phyloP scores from a whole-genome alignment of 2,113 vertebrate genomes.

The Protomyctophum bolini region DNA sequence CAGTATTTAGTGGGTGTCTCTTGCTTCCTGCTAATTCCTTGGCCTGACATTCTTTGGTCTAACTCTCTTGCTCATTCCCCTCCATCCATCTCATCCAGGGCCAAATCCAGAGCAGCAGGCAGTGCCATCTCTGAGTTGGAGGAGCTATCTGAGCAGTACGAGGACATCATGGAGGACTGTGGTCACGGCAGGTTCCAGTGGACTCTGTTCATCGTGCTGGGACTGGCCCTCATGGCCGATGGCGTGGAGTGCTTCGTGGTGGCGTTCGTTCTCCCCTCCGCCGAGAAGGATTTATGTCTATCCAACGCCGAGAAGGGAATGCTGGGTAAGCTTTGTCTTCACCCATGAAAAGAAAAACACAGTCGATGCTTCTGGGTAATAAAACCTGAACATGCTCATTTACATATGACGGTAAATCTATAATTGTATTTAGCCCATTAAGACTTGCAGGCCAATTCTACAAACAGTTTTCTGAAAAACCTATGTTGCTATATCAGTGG shows the following conservation, averaged over 20 bases:
- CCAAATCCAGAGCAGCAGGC: conserved; percentile 80
- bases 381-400: too few relatives aligned
- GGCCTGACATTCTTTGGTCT: too few relatives aligned
- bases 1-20: too few relatives aligned
- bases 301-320: conserved; percentile 94
- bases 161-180: conserved; percentile 96
- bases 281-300: conserved; percentile 96
- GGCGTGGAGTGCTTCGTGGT: conserved; percentile 97
- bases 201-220: conserved; percentile 92
- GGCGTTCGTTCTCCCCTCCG: conserved; percentile 92
- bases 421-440: too few relatives aligned
- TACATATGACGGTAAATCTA: too few relatives aligned
- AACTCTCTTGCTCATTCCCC: background rate
- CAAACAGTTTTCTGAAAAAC: too few relatives aligned
- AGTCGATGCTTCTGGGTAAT: too few relatives aligned
- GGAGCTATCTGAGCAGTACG: conserved; percentile 92
- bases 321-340: conserved; percentile 86
- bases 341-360: too few relatives aligned
- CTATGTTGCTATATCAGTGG: too few relatives aligned
- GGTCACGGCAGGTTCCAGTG: conserved; percentile 96
- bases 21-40: too few relatives aligned
- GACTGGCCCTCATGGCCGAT: conserved; percentile 94
- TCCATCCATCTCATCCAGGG: conserved; percentile 45
- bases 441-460: too few relatives aligned
- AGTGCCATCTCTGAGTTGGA: conserved; percentile 84